A percentile compares a stretch with the other conserved stretches of the same genome.
These are phyloP conservation scores for Odontothrips loti DNA, from an alignment of 2,888 invertebrate genomes.

Conservation along the genomic window DNA sequence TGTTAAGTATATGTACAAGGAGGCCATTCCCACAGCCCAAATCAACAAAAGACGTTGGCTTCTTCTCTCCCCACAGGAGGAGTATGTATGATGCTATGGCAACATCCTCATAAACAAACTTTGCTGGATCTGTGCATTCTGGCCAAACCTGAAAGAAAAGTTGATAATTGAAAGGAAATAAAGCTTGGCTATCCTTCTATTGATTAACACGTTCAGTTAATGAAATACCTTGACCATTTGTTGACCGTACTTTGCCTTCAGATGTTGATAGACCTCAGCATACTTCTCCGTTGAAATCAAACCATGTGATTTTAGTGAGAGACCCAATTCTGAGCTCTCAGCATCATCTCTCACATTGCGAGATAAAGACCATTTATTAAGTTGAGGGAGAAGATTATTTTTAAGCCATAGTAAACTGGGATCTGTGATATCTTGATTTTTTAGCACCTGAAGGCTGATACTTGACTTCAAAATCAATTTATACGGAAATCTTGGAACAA, in stretches of 20 bases:
- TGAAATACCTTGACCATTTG: conserved; percentile 62
- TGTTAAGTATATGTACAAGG: conserved; percentile 75
- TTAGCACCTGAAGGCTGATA: conserved; percentile 37
- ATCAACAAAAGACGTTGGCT: conserved; percentile 68
- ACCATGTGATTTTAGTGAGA: conserved; percentile 53
- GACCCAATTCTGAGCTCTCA: conserved; percentile 40
- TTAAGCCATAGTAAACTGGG: conserved; percentile 52
- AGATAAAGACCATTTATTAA: conserved; percentile 59
- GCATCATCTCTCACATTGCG: conserved; percentile 42
- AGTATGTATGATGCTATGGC: conserved; percentile 87
- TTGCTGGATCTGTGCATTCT: conserved; percentile 87
- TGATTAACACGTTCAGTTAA: no score
- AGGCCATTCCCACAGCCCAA: conserved; percentile 97
- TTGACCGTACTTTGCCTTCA: conserved; percentile 75
- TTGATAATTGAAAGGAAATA: conserved; percentile 28
- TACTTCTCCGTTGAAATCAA: conserved; percentile 67
- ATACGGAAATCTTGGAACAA: conserved; percentile 45
- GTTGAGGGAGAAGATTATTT: conserved; percentile 55
- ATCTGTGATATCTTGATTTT: conserved; percentile 31
- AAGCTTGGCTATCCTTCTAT: no score
- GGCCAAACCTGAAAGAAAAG: conserved; percentile 68
- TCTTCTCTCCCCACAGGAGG: conserved; percentile 65
- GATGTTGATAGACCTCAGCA: conserved; percentile 61
- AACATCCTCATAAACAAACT: conserved; percentile 95
- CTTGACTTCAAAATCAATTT: conserved; percentile 41